These are phyloP conservation scores for Synanthedon andrenaeformis DNA, from an alignment of 2,888 invertebrate species.

Conservation along the genomic window DNA sequence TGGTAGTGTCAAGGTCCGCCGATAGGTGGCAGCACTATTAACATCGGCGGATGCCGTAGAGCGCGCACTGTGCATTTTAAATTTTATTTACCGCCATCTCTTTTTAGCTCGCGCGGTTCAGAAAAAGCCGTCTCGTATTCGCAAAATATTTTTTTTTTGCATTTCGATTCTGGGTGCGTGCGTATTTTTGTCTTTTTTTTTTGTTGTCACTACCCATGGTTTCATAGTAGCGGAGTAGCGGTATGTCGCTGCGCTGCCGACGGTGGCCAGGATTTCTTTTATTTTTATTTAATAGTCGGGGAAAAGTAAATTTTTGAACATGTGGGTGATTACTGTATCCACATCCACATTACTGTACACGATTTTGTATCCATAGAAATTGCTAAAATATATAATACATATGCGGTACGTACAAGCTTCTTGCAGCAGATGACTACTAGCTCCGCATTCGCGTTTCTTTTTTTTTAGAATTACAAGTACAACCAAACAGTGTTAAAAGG, in stretches of 20 bases:
- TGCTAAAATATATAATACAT: too few species aligned
- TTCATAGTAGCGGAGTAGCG: slow-evolving; percentile 42
- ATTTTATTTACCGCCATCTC: slow-evolving; percentile 48
- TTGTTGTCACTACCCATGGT: slow-evolving; percentile 10
- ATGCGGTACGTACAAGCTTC: too few species aligned
- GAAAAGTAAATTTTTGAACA: too few species aligned
- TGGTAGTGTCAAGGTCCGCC: slow-evolving; percentile 37
- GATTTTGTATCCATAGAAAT: too few species aligned
- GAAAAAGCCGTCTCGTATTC: slow-evolving; percentile 40
- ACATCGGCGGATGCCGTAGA: slow-evolving; percentile 60
- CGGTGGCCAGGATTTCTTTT: slow-evolving; percentile 11
- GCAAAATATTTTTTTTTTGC: slow-evolving; percentile 59
- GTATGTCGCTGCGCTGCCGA: slow-evolving; percentile 19
- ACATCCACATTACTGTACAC: too few species aligned
- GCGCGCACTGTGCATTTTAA: slow-evolving; percentile 67
- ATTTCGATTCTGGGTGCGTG: slow-evolving; percentile 65
- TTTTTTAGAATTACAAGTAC: too few species aligned
- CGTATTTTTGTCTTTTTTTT: slow-evolving; percentile 61
- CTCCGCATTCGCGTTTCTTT: too few species aligned
- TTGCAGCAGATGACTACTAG: too few species aligned
- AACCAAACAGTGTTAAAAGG: too few species aligned
- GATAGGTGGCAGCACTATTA: slow-evolving; percentile 59
- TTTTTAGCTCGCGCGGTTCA: slow-evolving; percentile 29
- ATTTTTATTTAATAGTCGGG: too few species aligned
- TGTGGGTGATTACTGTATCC: too few species aligned